A percentile compares a stretch with the other conserved stretches of the same genome.
phyloP scores from a whole-genome alignment of 2,113 vertebrate genomes.

The Pterocles orientalis region DNA sequence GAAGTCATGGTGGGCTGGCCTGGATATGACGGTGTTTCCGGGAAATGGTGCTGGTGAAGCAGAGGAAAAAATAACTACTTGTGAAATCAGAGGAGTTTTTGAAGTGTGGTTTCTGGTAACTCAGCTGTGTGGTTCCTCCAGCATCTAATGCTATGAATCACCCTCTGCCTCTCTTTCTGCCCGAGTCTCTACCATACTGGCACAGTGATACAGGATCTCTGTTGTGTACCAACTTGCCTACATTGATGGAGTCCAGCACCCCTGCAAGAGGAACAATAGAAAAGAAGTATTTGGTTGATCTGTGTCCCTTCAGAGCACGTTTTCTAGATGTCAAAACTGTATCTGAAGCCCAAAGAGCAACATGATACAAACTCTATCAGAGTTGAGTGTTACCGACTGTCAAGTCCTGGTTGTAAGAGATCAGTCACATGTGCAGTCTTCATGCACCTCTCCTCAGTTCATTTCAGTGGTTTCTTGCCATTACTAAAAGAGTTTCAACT shows the following conservation, averaged over 20 bases:
- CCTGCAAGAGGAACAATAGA: not conserved
- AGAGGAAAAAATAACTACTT: not conserved
- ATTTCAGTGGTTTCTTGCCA: not conserved
- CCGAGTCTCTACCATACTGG: not conserved
- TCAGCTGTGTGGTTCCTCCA: not conserved
- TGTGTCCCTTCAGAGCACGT: not conserved
- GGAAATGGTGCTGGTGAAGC: not conserved
- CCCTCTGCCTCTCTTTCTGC: not conserved
- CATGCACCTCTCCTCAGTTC: not conserved
- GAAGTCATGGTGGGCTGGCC: not conserved
- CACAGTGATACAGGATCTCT: not conserved
- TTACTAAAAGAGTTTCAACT: not conserved
- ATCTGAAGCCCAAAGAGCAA: not conserved
- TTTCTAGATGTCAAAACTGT: not conserved
- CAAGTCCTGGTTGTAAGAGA: not conserved
- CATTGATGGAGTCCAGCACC: accelerated
- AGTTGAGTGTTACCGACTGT: not conserved
- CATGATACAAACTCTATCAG: not conserved
- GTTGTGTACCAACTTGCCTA: not conserved
- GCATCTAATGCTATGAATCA: not conserved
- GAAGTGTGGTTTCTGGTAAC: not conserved
- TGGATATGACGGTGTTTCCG: not conserved
- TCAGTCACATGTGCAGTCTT: not conserved
- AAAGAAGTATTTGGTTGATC: not conserved
- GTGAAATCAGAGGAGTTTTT: not conserved